Evolutionary conservation across 2,888 invertebrate genomes (phyloP).

Genomic region (Dolichomitus sp.): DNA sequence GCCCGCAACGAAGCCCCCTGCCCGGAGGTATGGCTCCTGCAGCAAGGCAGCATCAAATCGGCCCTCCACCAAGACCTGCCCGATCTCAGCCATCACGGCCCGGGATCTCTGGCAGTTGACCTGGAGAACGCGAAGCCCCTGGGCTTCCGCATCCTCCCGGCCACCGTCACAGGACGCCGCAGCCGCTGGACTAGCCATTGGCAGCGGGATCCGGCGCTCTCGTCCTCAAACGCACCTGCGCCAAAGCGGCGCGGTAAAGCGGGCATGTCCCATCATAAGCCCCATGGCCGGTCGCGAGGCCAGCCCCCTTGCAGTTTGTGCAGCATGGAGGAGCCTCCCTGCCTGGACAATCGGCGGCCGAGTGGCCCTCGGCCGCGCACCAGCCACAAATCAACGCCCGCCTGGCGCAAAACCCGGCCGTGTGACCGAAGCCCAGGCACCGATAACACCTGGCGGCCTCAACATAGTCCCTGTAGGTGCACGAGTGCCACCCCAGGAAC

Average conservation of each 20-base stretch:
- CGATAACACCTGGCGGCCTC: constrained; percentile 11
- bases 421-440: constrained; percentile 9
- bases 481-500: constrained; percentile 36
- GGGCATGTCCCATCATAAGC: neutral
- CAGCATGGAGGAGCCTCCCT: neutral
- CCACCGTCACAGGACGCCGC: neutral
- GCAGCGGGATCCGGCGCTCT: neutral
- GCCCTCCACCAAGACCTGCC: constrained; percentile 22
- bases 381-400: neutral
- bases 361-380: neutral
- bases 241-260: neutral
- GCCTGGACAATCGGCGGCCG: neutral
- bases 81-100: constrained; percentile 27
- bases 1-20: constrained; percentile 23
- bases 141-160: neutral
- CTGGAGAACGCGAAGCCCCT: constrained; percentile 11
- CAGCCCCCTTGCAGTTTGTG: neutral
- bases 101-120: constrained; percentile 32
- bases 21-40: constrained; percentile 34
- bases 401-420: neutral
- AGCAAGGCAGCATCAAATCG: constrained; percentile 35
- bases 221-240: neutral
- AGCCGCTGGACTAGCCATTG: neutral
- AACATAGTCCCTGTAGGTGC: constrained; percentile 20
- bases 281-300: neutral